These are phyloP conservation scores for Bos indicus DNA, from an alignment of 2,113 vertebrate genomes.

Conservation along the genomic window DNA sequence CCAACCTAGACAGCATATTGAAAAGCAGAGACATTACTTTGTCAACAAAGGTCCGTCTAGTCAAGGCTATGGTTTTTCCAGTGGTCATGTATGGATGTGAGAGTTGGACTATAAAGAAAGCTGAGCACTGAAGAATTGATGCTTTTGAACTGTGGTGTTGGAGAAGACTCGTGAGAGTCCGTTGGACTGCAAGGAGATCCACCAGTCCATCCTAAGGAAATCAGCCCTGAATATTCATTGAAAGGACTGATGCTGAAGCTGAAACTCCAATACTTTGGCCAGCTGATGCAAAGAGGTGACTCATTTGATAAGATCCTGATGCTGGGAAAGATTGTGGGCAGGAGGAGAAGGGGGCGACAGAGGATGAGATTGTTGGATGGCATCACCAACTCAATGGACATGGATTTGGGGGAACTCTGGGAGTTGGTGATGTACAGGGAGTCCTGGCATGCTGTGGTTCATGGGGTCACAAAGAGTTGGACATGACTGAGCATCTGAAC, in stretches of 20 bases:
- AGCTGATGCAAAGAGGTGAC: background rate
- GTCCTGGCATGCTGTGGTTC: rapidly evolving
- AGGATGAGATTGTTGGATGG: background rate
- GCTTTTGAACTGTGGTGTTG: background rate
- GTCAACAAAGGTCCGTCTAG: too few species aligned
- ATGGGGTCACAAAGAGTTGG: background rate
- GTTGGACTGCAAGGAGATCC: background rate
- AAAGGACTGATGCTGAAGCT: background rate
- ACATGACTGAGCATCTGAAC: background rate
- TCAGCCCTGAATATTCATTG: background rate
- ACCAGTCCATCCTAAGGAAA: background rate
- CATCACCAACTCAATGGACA: background rate
- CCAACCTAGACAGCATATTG: too few species aligned
- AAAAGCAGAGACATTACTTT: too few species aligned
- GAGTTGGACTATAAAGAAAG: too few species aligned
- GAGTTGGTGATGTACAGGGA: background rate
- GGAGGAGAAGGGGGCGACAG: background rate
- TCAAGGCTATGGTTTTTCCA: too few species aligned
- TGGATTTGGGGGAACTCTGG: background rate
- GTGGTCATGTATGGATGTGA: too few species aligned
- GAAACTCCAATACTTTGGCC: background rate
- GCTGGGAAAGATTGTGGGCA: background rate
- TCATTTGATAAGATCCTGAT: background rate
- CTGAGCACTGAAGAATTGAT: background rate
- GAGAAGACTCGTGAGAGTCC: background rate